Base-by-base conservation (phyloP, 1,140 invertebrate species). In the Ostrea denselamellosa region DNA sequence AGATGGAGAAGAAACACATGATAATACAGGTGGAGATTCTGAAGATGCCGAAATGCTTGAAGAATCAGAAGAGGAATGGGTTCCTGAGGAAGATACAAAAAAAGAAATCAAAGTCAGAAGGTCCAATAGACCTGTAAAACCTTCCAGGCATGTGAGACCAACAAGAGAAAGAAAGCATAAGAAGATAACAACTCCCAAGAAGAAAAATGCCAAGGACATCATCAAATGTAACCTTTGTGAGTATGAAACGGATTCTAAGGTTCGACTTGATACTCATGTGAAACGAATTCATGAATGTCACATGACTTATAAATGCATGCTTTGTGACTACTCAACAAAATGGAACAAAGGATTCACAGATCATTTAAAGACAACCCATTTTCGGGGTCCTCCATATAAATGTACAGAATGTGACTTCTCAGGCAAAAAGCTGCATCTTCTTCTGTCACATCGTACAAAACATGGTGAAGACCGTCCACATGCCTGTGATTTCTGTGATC, bases 291-390 rank as follows among this genome's bases (percentile, higher is more conserved):
- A 92, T 87, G 89, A 96, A 90, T 93, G 96, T 19, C 93, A 95
- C 51, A 85, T 88, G 34, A 53, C 65, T 10, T 84, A 86, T 8
- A 51, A 56, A 19, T 95, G 96, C 90, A 96, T 96, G 93, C 92
- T 96, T 52, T 97, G 97, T 94, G 94, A 95, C 25, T 97, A 96
- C 93, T 96, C 96, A 56, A 96, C 96, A 89, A 96, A 96, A 90
- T 97, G 96, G 95, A 96, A 96, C 91, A 95, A 96, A 52, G 95
- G 96, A 88, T 97, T 96, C 93, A 96, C 96, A 90, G 94, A 95
- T 62, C 97, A 97, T 92, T 96, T 97, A 96, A 96, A 96, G 91
- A 71, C 90, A 56, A 56, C 54, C 34, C 96, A 97, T 93, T 96
- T 96, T 93, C 92, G 94, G 25, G 96, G 96, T 17, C 96, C 96